A percentile compares a stretch with the other conserved stretches of the same genome.
These are phyloP conservation scores for Ellobius talpinus DNA, from an alignment of 2,113 vertebrate species.

Conservation along the genomic window DNA sequence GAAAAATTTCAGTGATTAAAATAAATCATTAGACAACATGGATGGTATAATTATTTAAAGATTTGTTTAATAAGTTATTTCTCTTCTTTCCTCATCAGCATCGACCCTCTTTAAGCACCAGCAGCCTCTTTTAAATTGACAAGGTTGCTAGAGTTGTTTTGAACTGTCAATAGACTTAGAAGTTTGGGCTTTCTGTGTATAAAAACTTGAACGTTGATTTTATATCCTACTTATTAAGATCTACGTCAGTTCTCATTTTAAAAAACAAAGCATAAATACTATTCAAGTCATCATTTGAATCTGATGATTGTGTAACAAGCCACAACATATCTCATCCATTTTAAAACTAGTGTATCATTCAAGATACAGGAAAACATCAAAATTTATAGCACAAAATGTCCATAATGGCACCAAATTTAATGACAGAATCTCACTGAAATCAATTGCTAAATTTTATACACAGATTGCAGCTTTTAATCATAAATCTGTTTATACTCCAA, in stretches of 20 bases:
- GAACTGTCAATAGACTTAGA: not conserved
- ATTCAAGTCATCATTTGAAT: not conserved
- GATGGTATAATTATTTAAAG: not conserved
- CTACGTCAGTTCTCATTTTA: not conserved
- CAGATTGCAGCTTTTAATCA: constrained; percentile 16
- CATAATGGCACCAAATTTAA: not conserved
- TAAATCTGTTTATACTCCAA: not conserved
- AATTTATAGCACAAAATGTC: not conserved
- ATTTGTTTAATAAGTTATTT: not conserved
- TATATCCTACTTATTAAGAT: not conserved
- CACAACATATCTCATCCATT: not conserved
- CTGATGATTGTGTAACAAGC: not conserved
- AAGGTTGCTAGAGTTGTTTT: not conserved
- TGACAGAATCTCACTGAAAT: not conserved
- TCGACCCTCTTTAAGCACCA: not conserved
- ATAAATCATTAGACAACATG: not conserved
- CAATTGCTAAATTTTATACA: not conserved
- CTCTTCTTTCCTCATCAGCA: not conserved
- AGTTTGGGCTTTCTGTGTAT: not conserved
- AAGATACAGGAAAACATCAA: constrained; percentile 16
- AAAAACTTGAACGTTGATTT: constrained; percentile 11
- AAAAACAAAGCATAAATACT: not conserved
- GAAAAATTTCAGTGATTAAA: not conserved
- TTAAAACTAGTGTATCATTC: not conserved
- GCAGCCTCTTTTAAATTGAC: not conserved